These are phyloP conservation scores for Leptosomus discolor DNA, from an alignment of 2,113 vertebrate genomes.

Conservation along the genomic window DNA sequence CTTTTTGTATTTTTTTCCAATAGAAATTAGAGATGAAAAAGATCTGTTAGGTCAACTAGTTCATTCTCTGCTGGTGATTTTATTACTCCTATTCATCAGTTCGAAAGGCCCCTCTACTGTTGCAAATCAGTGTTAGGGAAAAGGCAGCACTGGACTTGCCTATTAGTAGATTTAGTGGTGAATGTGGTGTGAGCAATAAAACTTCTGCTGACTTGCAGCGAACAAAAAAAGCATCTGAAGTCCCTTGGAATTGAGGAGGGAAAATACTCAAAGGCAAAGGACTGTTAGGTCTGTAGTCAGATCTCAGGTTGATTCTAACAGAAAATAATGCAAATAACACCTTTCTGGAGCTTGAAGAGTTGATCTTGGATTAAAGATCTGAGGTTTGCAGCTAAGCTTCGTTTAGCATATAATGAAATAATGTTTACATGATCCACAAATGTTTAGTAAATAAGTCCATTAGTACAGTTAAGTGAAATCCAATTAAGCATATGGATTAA, in stretches of 20 bases:
- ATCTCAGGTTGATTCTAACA: not conserved
- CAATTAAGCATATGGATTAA: not conserved
- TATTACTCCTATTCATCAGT: not conserved
- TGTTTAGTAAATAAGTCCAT: not conserved
- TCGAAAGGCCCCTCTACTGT: not conserved
- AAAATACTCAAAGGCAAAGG: not conserved
- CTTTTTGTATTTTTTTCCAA: not conserved
- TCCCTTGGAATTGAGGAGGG: not conserved
- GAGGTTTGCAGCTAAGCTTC: conserved; percentile 46
- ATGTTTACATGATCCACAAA: not conserved
- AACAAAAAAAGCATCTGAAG: not conserved
- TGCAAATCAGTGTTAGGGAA: not conserved
- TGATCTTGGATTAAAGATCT: conserved; percentile 54
- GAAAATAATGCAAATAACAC: conserved; percentile 41
- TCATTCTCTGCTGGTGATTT: not conserved
- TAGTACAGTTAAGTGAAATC: conserved; percentile 20
- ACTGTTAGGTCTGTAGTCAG: not conserved
- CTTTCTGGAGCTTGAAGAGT: conserved; percentile 22
- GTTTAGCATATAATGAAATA: conserved; percentile 27
- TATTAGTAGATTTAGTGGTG: not conserved
- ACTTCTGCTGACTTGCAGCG: not conserved
- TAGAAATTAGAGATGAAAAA: not conserved
- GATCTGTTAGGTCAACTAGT: not conserved
- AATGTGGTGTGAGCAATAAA: not conserved
- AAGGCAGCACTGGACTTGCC: not conserved